These are phyloP conservation scores for Apogon talboti DNA, from an alignment of 2,797 vertebrate species.

Conservation along the genomic window DNA sequence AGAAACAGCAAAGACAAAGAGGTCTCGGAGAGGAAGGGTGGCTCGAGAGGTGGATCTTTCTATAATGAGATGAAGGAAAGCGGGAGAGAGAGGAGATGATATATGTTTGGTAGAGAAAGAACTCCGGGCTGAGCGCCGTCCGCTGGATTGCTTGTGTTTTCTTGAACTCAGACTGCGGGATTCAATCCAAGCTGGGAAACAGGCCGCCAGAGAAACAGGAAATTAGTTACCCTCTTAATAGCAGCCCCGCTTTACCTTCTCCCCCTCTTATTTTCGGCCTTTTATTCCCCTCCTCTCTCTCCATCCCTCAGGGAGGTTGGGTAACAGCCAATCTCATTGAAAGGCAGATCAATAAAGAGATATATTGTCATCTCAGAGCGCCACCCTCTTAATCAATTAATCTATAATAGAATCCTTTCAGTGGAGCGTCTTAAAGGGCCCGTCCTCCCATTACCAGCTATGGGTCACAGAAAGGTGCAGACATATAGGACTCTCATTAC, in stretches of 20 bases:
- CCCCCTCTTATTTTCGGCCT: slow-evolving; percentile 23
- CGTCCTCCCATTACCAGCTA: slow-evolving; percentile 48
- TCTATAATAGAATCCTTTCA: slow-evolving; percentile 82
- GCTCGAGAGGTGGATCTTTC: slow-evolving; percentile 41
- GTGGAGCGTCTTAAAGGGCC: slow-evolving; percentile 76
- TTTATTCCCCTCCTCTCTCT: slow-evolving; percentile 25
- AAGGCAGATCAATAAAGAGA: slow-evolving; percentile 85
- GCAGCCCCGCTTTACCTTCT: slow-evolving; percentile 42
- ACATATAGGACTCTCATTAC: slow-evolving; percentile 47
- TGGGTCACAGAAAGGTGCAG: slow-evolving; percentile 48
- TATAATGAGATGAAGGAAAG: slow-evolving; percentile 55
- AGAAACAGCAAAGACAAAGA: slow-evolving; percentile 66
- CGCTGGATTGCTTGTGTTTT: slow-evolving; percentile 23
- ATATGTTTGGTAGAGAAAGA: slow-evolving; percentile 32
- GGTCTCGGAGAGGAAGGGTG: slow-evolving; percentile 40
- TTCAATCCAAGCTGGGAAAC: slow-evolving; percentile 32
- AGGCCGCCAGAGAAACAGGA: slow-evolving; percentile 66
- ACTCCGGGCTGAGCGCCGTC: slow-evolving; percentile 7
- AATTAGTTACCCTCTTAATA: slow-evolving; percentile 71
- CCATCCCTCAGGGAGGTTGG: slow-evolving; percentile 64
- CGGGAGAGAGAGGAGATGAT: slow-evolving; percentile 40
- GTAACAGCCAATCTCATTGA: slow-evolving; percentile 82
- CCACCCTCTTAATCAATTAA: slow-evolving; percentile 85
- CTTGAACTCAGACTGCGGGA: slow-evolving; percentile 3
- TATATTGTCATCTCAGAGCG: slow-evolving; percentile 81